Evolutionary conservation across 2,797 vertebrate species (phyloP), one percentile per base, ranked within the genome.

Genomic region (Crocodylus rhombifer): DNA sequence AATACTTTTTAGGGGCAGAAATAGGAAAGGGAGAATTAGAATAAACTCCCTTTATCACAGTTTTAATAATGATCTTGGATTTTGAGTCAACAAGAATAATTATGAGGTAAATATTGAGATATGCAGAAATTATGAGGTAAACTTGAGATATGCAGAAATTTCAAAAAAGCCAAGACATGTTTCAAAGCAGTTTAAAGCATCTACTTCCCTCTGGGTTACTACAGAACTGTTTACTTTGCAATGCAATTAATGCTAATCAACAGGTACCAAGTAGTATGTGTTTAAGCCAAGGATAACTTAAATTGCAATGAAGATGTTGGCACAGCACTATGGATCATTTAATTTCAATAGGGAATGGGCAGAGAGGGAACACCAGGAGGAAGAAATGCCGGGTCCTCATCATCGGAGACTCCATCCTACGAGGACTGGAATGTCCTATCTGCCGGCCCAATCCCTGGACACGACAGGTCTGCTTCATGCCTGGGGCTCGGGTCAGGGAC

Each of bases 11-110:
- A 63, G 16, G 2, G 5, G 26, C 12, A 86, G 12, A 15, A 26
- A 10, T 1, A 65, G 5, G 16, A 4, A 5, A 58, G 61, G 26
- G 77, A 3, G 0, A 10, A 18, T 20, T 30, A 17, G 2, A 69
- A 58, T 4, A 65, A 67, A 28, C 56, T 60, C 76, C 73, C 42
- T 55, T 4, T 25, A 60, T 67, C 42, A 14, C 1, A 12, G 77
- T 91, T 81, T 87, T 21, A 56, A 30, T 60, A 91, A 67, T 51
- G 42, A 30, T 30, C 7, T 4, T 11, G 14, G 18, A 2, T 6
- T 91, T 86, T 84, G 23, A 74, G 15, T 9, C 25, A 84, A 28
- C 2, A 4, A 26, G 15, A 28, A 6, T 73, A 84, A n/a, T 36
- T 80, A 26, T 33, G 21, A 79, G 73, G 30, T 15, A 80, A 86